Evolutionary conservation across 1,140 invertebrate species (phyloP).

Genomic region (Caerostris extrusa): DNA sequence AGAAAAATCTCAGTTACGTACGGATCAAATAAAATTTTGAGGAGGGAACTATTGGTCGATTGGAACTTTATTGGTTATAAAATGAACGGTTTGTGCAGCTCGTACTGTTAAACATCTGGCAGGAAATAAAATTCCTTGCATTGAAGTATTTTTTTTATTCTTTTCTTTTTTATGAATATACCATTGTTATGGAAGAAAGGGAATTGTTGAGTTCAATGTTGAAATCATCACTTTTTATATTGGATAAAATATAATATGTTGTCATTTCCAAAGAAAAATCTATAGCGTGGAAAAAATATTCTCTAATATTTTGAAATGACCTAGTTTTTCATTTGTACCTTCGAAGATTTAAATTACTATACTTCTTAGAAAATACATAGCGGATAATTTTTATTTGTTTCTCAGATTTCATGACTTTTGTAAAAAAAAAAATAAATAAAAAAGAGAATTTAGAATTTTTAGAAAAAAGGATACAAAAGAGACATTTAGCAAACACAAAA

Average conservation of each 20-base stretch:
- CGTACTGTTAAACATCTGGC: background rate
- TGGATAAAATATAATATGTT: background rate
- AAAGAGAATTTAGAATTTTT: too few relatives aligned
- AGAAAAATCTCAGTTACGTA: background rate
- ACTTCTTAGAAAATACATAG: too few relatives aligned
- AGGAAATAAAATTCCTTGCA: constrained; percentile 2
- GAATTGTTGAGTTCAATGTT: background rate
- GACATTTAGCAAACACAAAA: too few relatives aligned
- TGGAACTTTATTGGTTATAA: constrained; percentile 23
- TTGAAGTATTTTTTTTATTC: background rate
- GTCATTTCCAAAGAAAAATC: background rate
- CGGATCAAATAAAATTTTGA: background rate
- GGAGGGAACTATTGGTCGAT: background rate
- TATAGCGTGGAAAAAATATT: background rate
- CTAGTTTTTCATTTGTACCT: background rate
- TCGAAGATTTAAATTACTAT: background rate
- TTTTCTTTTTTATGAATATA: background rate
- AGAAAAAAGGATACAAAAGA: too few relatives aligned
- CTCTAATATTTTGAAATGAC: background rate
- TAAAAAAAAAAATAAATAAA: too few relatives aligned
- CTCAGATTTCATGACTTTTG: too few relatives aligned
- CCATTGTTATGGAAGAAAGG: constrained; percentile 6
- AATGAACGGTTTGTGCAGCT: background rate
- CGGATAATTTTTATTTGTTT: too few relatives aligned
- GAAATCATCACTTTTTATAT: constrained; percentile 15